These are phyloP conservation scores for Halcyon chelicuti DNA, from an alignment of 2,797 vertebrate genomes.

Conservation along the genomic window DNA sequence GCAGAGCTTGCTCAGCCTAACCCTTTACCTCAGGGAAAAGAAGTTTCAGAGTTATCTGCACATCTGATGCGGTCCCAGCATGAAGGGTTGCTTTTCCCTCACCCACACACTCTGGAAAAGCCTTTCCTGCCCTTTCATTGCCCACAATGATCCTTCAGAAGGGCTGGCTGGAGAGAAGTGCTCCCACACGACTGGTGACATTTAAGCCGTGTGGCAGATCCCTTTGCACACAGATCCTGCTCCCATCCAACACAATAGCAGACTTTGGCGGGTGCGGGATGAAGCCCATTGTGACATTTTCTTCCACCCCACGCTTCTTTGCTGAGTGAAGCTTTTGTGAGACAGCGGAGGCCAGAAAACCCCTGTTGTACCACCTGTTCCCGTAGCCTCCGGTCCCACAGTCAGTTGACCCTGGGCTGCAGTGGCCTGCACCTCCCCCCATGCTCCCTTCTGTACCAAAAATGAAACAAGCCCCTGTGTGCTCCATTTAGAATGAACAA, in stretches of 20 bases:
- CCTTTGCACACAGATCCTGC: background rate
- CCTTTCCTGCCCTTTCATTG: slow-evolving; percentile 43
- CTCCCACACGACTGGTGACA: slow-evolving; percentile 64
- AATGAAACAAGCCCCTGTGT: background rate
- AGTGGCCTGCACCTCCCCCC: fast-evolving
- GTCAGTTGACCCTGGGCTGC: fast-evolving
- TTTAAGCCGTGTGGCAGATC: slow-evolving; percentile 31
- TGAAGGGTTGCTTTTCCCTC: background rate
- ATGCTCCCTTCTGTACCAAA: background rate
- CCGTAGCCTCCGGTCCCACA: background rate
- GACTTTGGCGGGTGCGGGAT: background rate
- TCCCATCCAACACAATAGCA: slow-evolving; percentile 29
- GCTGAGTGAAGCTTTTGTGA: slow-evolving; percentile 63
- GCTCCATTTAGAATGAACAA: background rate
- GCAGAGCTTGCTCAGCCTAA: background rate
- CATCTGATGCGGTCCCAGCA: background rate
- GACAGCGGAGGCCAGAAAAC: background rate
- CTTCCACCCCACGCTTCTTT: slow-evolving; percentile 46
- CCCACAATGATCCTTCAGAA: slow-evolving; percentile 58
- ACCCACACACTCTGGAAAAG: slow-evolving; percentile 11
- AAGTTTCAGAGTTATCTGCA: background rate
- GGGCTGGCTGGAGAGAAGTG: background rate
- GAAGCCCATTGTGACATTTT: slow-evolving; percentile 61
- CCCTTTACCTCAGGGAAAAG: background rate
- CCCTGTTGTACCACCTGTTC: slow-evolving; percentile 16